phyloP scores from a whole-genome alignment of 2,888 invertebrate genomes.

The Callinectes sapidus region DNA sequence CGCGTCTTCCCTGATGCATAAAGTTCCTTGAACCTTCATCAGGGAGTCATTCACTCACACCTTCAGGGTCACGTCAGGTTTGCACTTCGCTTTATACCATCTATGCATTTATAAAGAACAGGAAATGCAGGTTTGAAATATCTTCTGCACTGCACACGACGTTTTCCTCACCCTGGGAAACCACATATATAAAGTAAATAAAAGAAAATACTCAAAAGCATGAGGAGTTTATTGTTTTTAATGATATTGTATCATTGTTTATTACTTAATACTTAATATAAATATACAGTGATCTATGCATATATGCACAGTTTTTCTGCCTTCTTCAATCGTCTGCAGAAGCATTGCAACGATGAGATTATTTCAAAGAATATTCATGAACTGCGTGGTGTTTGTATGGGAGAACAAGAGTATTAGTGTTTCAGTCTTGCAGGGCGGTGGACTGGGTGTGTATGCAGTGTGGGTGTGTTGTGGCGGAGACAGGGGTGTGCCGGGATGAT shows the following conservation, averaged over 20 bases:
- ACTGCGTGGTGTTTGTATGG: not conserved
- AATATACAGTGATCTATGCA: not conserved
- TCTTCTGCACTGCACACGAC: no score
- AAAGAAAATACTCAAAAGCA: no score
- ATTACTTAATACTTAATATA: not conserved
- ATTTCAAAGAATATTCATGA: not conserved
- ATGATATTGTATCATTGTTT: not conserved
- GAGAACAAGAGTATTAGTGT: not conserved
- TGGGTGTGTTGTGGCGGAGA: not conserved
- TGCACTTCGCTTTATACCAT: not conserved
- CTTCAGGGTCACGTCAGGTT: not conserved
- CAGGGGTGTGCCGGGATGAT: not conserved
- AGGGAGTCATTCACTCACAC: conserved; percentile 8
- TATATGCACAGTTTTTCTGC: not conserved
- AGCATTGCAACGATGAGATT: not conserved
- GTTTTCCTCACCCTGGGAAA: no score
- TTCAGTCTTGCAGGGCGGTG: not conserved
- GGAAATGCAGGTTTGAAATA: not conserved
- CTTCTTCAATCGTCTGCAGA: not conserved
- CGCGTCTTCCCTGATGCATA: not conserved
- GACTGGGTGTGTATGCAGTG: not conserved
- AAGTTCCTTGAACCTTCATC: conserved; percentile 29
- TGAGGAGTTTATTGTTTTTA: no score
- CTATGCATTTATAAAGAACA: not conserved
- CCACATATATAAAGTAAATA: no score